Percentiles rank a stretch among this genome's conserved stretches.
Evolutionary conservation across 2,113 vertebrate species (phyloP).

Genomic region (Gopherus evgoodei): DNA sequence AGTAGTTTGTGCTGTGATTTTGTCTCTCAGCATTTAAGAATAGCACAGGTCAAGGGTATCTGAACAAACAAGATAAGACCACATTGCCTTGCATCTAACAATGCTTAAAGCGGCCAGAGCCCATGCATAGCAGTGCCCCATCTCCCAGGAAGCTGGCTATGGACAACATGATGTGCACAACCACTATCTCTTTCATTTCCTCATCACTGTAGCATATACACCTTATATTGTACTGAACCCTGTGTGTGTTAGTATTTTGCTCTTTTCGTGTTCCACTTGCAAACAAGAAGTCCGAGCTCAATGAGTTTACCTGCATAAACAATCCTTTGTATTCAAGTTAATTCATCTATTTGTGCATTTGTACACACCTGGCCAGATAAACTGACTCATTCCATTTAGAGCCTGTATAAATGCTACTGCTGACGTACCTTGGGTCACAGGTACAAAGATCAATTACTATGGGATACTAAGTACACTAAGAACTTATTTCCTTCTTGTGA

Average conservation of each 20-base stretch:
- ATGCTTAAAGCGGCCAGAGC: background rate
- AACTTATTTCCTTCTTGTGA: background rate
- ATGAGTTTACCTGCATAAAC: accelerated
- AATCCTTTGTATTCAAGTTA: background rate
- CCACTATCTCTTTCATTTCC: background rate
- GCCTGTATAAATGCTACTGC: accelerated
- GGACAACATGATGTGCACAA: background rate
- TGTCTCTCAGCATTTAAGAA: background rate
- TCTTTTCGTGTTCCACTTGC: accelerated
- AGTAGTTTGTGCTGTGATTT: background rate
- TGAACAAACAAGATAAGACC: background rate
- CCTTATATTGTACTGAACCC: too few relatives aligned
- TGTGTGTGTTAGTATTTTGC: accelerated
- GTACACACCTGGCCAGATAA: background rate
- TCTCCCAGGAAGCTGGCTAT: background rate
- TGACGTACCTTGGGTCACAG: accelerated
- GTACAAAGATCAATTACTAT: conserved; percentile 9
- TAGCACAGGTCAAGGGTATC: background rate
- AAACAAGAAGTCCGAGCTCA: accelerated
- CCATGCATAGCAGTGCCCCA: background rate
- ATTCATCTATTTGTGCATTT: background rate
- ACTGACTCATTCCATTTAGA: background rate
- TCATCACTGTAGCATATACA: background rate
- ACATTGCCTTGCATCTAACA: background rate
- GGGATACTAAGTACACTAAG: accelerated